Conservation (phyloP, 2,797 vertebrate species). For the Meriones psammophilus region DNA sequence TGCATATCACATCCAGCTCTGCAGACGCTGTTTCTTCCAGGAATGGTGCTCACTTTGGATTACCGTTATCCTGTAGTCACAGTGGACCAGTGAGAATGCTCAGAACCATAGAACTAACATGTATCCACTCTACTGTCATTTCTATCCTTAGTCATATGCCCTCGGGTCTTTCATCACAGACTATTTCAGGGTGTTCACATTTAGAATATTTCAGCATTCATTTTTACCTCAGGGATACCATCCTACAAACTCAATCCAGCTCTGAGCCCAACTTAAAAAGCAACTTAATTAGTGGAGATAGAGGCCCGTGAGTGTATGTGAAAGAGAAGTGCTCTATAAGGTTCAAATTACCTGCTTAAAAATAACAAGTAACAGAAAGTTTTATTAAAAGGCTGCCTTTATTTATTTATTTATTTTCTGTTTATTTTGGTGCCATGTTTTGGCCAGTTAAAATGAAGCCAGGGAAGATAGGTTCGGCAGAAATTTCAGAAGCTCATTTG, state of each 20-base stretch:
- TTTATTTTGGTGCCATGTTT: slow-evolving; percentile 66
- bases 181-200: slow-evolving; percentile 3
- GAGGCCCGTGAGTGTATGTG: not conserved
- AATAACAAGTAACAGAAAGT: slow-evolving; percentile 59
- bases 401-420: not conserved
- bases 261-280: slow-evolving; percentile 42
- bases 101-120: not conserved
- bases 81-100: not conserved
- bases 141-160: not conserved
- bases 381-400: slow-evolving; percentile 58
- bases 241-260: slow-evolving; percentile 16
- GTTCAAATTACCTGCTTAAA: slow-evolving; percentile 71
- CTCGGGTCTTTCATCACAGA: not conserved
- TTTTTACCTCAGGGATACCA: slow-evolving; percentile 44
- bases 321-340: not conserved
- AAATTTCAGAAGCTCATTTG: not conserved
- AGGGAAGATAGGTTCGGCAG: not conserved
- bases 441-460: slow-evolving; percentile 3
- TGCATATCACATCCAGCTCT: not conserved
- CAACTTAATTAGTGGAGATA: slow-evolving; percentile 32
- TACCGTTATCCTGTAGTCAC: not conserved
- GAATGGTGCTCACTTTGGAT: not conserved
- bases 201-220: slow-evolving; percentile 2
- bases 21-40: not conserved
- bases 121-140: not conserved